A percentile compares a stretch with the other conserved stretches of the same genome.
Evolutionary conservation across 1,140 invertebrate species (phyloP).

Genomic region (Drosophila erecta): DNA sequence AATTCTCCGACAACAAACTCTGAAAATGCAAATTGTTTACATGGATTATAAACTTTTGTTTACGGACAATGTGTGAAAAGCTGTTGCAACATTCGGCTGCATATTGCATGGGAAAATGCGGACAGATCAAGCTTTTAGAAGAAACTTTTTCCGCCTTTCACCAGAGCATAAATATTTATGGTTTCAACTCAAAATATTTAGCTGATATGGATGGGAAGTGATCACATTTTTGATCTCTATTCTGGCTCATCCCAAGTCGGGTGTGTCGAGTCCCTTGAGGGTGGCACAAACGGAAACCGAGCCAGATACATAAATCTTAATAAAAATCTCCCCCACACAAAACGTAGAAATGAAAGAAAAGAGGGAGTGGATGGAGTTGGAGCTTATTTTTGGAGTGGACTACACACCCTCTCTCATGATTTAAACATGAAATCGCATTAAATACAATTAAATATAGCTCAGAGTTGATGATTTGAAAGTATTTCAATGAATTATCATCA

Average conservation of each 20-base stretch:
- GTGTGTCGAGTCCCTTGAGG: conserved; percentile 7
- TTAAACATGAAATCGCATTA: conserved; percentile 21
- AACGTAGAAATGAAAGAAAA: neutral
- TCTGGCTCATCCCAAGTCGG: conserved; percentile 23
- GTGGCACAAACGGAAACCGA: conserved; percentile 18
- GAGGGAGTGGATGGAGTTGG: conserved; percentile 11
- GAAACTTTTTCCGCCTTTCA: conserved; percentile 37
- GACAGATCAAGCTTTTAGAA: conserved; percentile 29
- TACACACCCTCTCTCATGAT: conserved; percentile 13
- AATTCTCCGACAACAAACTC: conserved; percentile 88
- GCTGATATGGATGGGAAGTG: conserved; percentile 40
- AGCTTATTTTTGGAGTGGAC: conserved; percentile 21
- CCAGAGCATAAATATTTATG: conserved; percentile 69
- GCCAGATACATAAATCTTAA: conserved; percentile 61
- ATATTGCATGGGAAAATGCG: conserved; percentile 25
- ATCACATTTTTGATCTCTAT: conserved; percentile 13
- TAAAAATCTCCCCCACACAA: conserved; percentile 41
- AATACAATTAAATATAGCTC: conserved; percentile 37
- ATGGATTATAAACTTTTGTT: conserved; percentile 25
- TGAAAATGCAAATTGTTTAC: conserved; percentile 70
- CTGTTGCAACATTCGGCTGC: conserved; percentile 55
- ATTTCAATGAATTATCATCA: conserved; percentile 17
- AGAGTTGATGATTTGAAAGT: conserved; percentile 30
- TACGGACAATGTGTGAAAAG: conserved; percentile 47
- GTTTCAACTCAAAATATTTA: conserved; percentile 65